Conservation (phyloP, 2,888 invertebrate genomes). For the Drosophila robusta region DNA sequence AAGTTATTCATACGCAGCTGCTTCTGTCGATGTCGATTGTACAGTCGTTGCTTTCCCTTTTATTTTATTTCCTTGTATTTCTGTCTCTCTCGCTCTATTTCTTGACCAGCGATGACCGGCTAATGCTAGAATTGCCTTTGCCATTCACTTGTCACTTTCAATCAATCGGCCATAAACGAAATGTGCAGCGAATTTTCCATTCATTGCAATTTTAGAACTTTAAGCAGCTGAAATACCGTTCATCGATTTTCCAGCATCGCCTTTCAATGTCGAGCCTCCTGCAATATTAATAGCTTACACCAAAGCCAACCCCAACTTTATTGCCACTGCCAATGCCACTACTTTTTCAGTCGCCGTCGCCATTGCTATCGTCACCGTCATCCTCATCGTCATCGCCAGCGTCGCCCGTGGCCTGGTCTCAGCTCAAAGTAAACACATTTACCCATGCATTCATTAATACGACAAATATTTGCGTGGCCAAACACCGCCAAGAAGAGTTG, state of each 20-base stretch:
- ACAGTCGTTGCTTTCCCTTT: conserved; percentile 12
- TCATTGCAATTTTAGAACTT: conserved; percentile 13
- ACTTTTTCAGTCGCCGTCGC: background rate
- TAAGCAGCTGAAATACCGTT: conserved; percentile 25
- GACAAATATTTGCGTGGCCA: conserved; percentile 71
- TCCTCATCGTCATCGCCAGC: conserved; percentile 5
- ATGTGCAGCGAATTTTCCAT: background rate
- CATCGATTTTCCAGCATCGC: conserved; percentile 64
- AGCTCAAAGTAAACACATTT: conserved; percentile 74
- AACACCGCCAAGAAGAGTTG: conserved; percentile 59
- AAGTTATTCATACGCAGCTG: conserved; percentile 58
- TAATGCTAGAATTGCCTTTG: conserved; percentile 1
- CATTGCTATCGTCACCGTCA: conserved; percentile 5
- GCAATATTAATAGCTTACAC: conserved; percentile 53
- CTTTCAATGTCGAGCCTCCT: conserved; percentile 52
- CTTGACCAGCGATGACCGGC: conserved; percentile 1
- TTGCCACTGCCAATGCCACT: conserved; percentile 7
- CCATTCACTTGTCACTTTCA: background rate
- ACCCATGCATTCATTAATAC: conserved; percentile 78
- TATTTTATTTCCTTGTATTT: background rate
- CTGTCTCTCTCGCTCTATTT: background rate
- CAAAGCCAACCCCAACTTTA: conserved; percentile 25
- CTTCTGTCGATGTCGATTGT: conserved; percentile 29
- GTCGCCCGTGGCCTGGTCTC: conserved; percentile 40
- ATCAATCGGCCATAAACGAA: conserved; percentile 9